phyloP scores from a whole-genome alignment of 2,113 vertebrate species.

The Eonycteris spelaea region DNA sequence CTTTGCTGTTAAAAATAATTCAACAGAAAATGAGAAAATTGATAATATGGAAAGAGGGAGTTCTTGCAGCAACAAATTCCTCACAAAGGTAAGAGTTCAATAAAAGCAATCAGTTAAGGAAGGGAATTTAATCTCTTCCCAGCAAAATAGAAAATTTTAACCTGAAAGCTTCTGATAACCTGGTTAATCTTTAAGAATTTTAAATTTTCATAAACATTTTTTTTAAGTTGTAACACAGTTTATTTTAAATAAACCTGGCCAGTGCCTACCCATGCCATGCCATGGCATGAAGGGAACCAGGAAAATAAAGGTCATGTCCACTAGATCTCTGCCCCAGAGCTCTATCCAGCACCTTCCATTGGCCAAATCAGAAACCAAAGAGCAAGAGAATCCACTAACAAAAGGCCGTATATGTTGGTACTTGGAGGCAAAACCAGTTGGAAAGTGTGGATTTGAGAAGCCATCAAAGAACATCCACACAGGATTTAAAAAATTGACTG shows the following conservation, averaged over 20 bases:
- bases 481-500: background rate
- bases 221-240: background rate
- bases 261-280: background rate
- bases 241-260: background rate
- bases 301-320: background rate
- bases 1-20: background rate
- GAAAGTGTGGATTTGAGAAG: background rate
- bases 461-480: background rate
- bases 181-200: background rate
- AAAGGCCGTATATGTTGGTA: background rate
- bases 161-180: background rate
- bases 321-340: background rate
- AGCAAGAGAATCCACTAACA: background rate
- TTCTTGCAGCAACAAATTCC: background rate
- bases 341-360: background rate
- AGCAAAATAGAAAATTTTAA: background rate
- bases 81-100: background rate
- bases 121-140: background rate
- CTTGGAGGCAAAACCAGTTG: background rate
- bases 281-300: background rate
- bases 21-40: background rate
- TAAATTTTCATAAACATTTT: background rate
- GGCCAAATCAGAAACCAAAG: background rate
- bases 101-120: background rate
- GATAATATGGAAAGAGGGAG: background rate